A percentile compares a stretch with the other conserved stretches of the same genome.
Conservation (phyloP, 64 coral and sea anemone genomes). For the Catalaphyllia jardinei region DNA sequence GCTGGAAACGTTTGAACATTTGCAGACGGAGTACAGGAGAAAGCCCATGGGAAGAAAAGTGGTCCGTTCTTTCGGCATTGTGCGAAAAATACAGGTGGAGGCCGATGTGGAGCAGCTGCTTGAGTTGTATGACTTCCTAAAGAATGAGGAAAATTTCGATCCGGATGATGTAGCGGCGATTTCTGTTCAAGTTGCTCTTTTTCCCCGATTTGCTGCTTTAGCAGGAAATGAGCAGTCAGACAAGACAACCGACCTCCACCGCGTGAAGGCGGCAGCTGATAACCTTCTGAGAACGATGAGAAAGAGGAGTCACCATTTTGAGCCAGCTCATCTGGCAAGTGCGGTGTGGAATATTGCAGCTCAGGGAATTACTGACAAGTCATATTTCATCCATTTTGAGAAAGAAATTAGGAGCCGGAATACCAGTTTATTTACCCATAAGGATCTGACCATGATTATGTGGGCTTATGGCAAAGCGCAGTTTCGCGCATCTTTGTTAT, state of each 20-base stretch:
- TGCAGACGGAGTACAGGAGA: not conserved
- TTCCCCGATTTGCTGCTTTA: not conserved
- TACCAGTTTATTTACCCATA: conserved; percentile 41
- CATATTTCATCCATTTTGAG: conserved; percentile 66
- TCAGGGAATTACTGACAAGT: conserved; percentile 11
- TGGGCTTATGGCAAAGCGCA: conserved; percentile 65
- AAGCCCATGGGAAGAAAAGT: not conserved
- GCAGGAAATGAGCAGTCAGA: not conserved
- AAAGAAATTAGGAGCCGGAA: conserved; percentile 59
- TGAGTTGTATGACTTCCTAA: not conserved
- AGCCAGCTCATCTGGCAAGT: conserved; percentile 47
- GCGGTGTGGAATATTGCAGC: conserved; percentile 51
- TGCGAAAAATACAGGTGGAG: conserved; percentile 25
- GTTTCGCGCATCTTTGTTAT: conserved; percentile 33
- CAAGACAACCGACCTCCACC: not conserved
- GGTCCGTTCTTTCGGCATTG: not conserved
- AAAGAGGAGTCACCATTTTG: conserved; percentile 20
- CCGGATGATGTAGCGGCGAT: not conserved
- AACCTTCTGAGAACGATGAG: conserved; percentile 20
- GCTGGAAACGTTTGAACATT: not conserved
- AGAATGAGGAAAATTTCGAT: not conserved
- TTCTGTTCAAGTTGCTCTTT: conserved; percentile 21
- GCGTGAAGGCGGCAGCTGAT: not conserved
- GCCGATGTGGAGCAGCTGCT: not conserved
- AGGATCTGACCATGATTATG: conserved; percentile 68